Percentiles rank a stretch among this genome's conserved stretches.
phyloP scores from a whole-genome alignment of 2,797 vertebrate species.

The Chromis chromis region DNA sequence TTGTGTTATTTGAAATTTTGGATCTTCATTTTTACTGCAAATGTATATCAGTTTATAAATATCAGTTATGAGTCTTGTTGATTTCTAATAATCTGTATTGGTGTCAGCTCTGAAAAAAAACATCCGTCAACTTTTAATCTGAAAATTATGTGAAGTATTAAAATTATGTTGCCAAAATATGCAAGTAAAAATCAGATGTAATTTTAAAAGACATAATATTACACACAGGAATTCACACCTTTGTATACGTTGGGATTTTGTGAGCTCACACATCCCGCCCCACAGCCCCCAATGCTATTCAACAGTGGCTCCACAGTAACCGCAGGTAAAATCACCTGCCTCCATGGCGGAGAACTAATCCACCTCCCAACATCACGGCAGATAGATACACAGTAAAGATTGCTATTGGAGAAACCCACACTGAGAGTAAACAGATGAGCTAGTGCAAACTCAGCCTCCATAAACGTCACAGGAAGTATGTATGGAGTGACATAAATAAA shows the following conservation, averaged over 20 bases:
- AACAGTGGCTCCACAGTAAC: slow-evolving; percentile 28
- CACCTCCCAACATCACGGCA: slow-evolving; percentile 35
- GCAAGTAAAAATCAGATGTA: not conserved
- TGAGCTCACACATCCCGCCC: not conserved
- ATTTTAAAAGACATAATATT: slow-evolving; percentile 23
- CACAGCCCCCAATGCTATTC: slow-evolving; percentile 14
- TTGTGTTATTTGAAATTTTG: too few relatives aligned
- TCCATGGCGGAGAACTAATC: slow-evolving; percentile 14
- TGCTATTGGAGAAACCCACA: slow-evolving; percentile 58
- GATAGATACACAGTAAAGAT: slow-evolving; percentile 57
- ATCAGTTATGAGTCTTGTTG: too few relatives aligned
- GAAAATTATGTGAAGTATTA: not conserved
- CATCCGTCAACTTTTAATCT: not conserved
- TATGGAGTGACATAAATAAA: slow-evolving; percentile 85
- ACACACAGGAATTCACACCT: slow-evolving; percentile 1
- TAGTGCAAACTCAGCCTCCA: slow-evolving; percentile 71
- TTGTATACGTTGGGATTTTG: not conserved
- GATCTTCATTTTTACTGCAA: too few relatives aligned
- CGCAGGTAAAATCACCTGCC: slow-evolving; percentile 32
- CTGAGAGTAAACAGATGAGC: slow-evolving; percentile 59
- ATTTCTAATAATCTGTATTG: too few relatives aligned
- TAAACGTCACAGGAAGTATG: slow-evolving; percentile 82
- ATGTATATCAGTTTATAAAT: not conserved
- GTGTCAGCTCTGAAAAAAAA: not conserved
- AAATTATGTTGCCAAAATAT: not conserved